Conservation (phyloP, 2,797 vertebrate species). For the Schizopygopsis pylzovi region DNA sequence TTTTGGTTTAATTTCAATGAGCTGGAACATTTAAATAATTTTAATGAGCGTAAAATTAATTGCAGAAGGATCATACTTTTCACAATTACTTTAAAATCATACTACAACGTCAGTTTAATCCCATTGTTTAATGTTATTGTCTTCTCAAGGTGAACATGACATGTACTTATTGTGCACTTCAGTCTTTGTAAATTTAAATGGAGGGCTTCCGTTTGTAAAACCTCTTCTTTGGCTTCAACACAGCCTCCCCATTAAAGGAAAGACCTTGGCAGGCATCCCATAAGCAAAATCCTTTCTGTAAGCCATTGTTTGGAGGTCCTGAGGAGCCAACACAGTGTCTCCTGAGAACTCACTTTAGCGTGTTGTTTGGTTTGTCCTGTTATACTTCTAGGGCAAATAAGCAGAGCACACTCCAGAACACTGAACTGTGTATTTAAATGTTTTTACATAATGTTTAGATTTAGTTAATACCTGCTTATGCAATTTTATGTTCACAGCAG, state of each 20-base stretch:
- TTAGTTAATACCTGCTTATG: slow-evolving; percentile 28
- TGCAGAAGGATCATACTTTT: slow-evolving; percentile 7
- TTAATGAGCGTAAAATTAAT: slow-evolving; percentile 27
- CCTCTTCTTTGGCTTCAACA: slow-evolving; percentile 47
- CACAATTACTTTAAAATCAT: slow-evolving; percentile 8
- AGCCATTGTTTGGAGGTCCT: slow-evolving; percentile 53
- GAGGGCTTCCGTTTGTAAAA: slow-evolving; percentile 53
- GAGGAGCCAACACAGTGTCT: slow-evolving; percentile 48
- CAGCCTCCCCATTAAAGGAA: slow-evolving; percentile 55
- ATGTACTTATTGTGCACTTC: slow-evolving; percentile 44
- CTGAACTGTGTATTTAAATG: slow-evolving; percentile 12
- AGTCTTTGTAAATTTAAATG: slow-evolving; percentile 56
- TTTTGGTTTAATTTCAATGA: neutral
- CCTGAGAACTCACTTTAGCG: slow-evolving; percentile 56
- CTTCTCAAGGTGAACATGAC: slow-evolving; percentile 52
- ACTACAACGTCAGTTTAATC: slow-evolving; percentile 20
- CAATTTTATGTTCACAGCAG: neutral
- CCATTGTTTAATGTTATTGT: slow-evolving; percentile 46
- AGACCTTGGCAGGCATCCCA: slow-evolving; percentile 59
- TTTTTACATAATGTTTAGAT: slow-evolving; percentile 16
- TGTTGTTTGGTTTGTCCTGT: slow-evolving; percentile 57
- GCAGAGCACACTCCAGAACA: slow-evolving; percentile 28
- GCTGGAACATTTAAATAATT: neutral
- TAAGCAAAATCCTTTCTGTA: slow-evolving; percentile 57
- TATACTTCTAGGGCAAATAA: slow-evolving; percentile 56